Conservation (phyloP, 1,140 invertebrate genomes). For the Anadara kagoshimensis region DNA sequence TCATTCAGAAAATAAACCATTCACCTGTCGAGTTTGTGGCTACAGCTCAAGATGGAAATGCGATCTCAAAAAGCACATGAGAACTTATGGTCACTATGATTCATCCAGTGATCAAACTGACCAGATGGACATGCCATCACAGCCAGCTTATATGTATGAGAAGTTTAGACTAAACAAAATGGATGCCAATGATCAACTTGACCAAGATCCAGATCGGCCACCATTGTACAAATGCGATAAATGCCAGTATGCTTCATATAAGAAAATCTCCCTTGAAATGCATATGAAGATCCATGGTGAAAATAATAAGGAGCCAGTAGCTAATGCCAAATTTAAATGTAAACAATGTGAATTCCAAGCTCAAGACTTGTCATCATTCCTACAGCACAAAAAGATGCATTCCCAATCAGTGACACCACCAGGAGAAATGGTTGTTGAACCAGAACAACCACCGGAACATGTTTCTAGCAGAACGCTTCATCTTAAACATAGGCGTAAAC, state of each 20-base stretch:
- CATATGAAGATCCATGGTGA: conserved; percentile 56
- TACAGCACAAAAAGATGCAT: conserved; percentile 64
- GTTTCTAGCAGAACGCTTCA: conserved; percentile 53
- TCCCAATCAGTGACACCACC: neutral
- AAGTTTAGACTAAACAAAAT: conserved; percentile 28
- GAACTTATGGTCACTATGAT: conserved; percentile 64
- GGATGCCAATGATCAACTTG: conserved; percentile 19
- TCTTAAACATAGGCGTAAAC: conserved; percentile 63
- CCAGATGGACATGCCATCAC: conserved; percentile 2
- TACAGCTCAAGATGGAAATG: conserved; percentile 73
- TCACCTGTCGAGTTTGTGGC: conserved; percentile 67
- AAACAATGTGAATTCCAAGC: conserved; percentile 63
- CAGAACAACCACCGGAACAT: neutral
- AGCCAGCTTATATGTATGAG: conserved; percentile 20
- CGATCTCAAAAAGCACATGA: conserved; percentile 73
- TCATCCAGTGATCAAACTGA: conserved; percentile 3
- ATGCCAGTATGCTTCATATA: conserved; percentile 59
- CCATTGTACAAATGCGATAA: conserved; percentile 54
- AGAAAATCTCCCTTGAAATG: conserved; percentile 49
- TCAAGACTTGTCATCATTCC: conserved; percentile 59
- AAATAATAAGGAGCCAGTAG: conserved; percentile 21
- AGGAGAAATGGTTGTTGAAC: neutral
- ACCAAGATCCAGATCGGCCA: conserved; percentile 47
- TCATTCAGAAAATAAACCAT: conserved; percentile 72
- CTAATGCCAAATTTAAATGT: conserved; percentile 60